A percentile compares a stretch with the other conserved stretches of the same genome.
Evolutionary conservation across 2,113 vertebrate species (phyloP).

Genomic region (Tor tambroides): DNA sequence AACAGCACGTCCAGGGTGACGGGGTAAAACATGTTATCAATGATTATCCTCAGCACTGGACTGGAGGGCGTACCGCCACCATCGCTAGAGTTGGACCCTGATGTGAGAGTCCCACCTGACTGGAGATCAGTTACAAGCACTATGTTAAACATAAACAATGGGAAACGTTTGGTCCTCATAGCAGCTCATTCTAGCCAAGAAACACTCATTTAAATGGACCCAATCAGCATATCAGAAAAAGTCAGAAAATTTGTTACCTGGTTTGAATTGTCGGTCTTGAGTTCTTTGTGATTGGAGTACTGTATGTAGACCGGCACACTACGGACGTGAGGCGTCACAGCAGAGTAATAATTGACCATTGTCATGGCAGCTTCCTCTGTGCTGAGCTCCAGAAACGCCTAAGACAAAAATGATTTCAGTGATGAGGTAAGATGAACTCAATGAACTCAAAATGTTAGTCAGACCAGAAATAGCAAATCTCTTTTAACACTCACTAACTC

Average conservation of each 20-base stretch:
- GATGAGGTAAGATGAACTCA: neutral
- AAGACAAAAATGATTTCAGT: constrained; percentile 42
- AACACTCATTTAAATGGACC: neutral
- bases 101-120: constrained; percentile 85
- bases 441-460: constrained; percentile 34
- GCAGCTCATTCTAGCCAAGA: neutral
- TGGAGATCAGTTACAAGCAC: constrained; percentile 85
- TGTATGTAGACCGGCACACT: constrained; percentile 95
- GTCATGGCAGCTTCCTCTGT: constrained; percentile 96
- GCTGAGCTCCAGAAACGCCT: constrained; percentile 97
- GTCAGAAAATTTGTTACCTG: constrained; percentile 75
- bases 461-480: neutral
- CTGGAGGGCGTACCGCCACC: constrained; percentile 89
- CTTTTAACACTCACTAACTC: neutral
- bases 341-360: constrained; percentile 96
- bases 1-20: constrained; percentile 96
- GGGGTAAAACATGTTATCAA: constrained; percentile 99
- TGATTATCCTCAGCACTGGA: constrained; percentile 96
- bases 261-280: constrained; percentile 94
- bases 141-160: neutral
- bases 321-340: constrained; percentile 91
- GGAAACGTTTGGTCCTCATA: neutral
- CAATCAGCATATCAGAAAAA: neutral
- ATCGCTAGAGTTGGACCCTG: constrained; percentile 84
- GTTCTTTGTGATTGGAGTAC: constrained; percentile 97